Evolutionary conservation across 2,113 vertebrate species (phyloP).

Genomic region (Probosciger aterrimus): DNA sequence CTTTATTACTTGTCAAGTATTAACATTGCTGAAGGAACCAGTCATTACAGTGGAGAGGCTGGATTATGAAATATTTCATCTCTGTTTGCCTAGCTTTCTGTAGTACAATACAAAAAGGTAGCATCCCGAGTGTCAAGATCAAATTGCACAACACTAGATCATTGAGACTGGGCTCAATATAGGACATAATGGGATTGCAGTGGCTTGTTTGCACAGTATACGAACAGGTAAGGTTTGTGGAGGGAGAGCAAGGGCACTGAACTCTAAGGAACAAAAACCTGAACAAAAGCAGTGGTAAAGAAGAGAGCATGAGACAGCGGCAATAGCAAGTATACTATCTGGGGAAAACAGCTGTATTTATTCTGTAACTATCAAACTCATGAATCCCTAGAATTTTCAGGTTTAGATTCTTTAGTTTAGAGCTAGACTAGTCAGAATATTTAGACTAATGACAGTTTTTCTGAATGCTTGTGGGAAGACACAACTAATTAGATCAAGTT

Average conservation of each 20-base stretch:
- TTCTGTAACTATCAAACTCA: not conserved
- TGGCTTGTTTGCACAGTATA: not conserved
- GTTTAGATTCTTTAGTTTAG: not conserved
- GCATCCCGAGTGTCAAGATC: not conserved
- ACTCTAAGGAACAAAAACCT: not conserved
- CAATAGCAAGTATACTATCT: not conserved
- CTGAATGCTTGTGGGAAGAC: not conserved
- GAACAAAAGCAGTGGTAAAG: not conserved
- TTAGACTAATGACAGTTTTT: not conserved
- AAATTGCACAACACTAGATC: not conserved
- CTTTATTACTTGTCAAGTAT: not conserved
- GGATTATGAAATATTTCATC: not conserved
- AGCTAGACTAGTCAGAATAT: not conserved
- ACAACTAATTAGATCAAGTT: not conserved
- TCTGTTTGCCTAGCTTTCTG: not conserved
- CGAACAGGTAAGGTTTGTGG: not conserved
- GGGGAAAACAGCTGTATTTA: not conserved
- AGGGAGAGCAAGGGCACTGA: not conserved
- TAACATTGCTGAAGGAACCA: not conserved
- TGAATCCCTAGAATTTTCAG: not conserved
- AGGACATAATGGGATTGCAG: not conserved
- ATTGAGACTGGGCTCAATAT: not conserved
- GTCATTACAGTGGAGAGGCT: not conserved
- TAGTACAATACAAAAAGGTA: not conserved
- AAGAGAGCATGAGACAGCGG: not conserved